Evolutionary conservation across 2,113 vertebrate species (phyloP), one percentile per base, ranked within the genome.

Genomic region (Callospermophilus lateralis): DNA sequence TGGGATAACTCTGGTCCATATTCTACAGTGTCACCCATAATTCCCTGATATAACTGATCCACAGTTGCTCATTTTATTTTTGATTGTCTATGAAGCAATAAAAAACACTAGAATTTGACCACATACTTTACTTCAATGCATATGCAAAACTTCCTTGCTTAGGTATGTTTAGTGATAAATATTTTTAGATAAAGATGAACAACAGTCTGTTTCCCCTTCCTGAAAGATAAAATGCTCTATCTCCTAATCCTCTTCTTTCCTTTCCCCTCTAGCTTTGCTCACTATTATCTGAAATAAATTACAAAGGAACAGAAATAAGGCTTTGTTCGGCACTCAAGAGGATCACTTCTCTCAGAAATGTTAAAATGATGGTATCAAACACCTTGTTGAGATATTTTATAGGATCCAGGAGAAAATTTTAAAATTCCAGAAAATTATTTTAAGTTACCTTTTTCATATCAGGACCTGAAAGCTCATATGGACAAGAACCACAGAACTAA

Each of bases 401-500:
- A 84, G 65, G 3, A 87, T 63, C 15, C n/a, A 19, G 91, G 22
- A 96, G 17, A 73, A 53, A 2, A 73, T 78, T 72, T 90, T 81
- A 39, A 90, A 26, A 78, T 85, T 84, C 39, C 42, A 77, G n/a
- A 76, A 76, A 80, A 90, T 65, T 93, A 48, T 53, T 70, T 51
- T 78, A 91, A 90, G 72, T 16, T 39, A 30, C 42, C 11, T 19
- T 84, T 93, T 95, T 84, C 88, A 87, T 84, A 45, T 13, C 72
- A 93, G 13, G 55, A 87, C 88, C 72, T 76, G 8, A 84, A 81
- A 24, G 72, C 20, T 88, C 58, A 72, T 12, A 87, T 51, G 39
- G 45, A 28, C 67, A 93, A 63, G 16, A 95, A 67, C 45, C 93
- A 78, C 1, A 63, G 28, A 55, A 48, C 11, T 63, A 87, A 84